These are phyloP conservation scores for Helicolenus hilgendorfi DNA, from an alignment of 2,797 vertebrate genomes.

Conservation along the genomic window DNA sequence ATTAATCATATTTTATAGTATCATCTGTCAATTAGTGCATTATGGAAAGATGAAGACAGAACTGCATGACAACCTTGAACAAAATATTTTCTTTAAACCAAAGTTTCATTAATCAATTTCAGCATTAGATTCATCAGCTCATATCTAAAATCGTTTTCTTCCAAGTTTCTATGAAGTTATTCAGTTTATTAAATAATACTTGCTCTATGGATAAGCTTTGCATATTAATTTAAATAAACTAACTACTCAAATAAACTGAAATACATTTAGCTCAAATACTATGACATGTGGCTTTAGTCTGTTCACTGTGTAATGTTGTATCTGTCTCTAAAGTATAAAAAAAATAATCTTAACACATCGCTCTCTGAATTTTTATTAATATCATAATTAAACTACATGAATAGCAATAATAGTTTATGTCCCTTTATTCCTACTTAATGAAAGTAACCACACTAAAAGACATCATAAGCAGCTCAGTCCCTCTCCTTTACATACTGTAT, in stretches of 20 bases:
- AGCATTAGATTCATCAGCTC: neutral
- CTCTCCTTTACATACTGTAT: neutral
- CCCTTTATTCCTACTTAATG: neutral
- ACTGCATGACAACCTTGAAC: no score
- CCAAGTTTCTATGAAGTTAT: neutral
- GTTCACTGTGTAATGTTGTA: neutral
- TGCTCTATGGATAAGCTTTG: neutral
- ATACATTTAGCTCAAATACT: neutral
- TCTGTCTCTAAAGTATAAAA: neutral
- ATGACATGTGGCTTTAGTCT: neutral
- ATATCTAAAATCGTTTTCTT: no score
- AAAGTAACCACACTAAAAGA: neutral
- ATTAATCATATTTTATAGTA: no score
- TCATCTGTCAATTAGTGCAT: no score
- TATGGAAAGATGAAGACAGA: no score
- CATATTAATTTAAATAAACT: no score
- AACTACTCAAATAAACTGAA: no score
- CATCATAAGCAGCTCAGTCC: neutral
- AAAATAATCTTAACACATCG: no score
- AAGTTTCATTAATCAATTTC: neutral
- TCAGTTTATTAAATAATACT: neutral
- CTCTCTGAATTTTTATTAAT: neutral
- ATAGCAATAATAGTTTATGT: neutral
- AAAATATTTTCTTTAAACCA: neutral
- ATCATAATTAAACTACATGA: neutral